These are phyloP conservation scores for Parapristionchus giblindavisi DNA, from an alignment of 2,888 invertebrate genomes.

Conservation along the genomic window DNA sequence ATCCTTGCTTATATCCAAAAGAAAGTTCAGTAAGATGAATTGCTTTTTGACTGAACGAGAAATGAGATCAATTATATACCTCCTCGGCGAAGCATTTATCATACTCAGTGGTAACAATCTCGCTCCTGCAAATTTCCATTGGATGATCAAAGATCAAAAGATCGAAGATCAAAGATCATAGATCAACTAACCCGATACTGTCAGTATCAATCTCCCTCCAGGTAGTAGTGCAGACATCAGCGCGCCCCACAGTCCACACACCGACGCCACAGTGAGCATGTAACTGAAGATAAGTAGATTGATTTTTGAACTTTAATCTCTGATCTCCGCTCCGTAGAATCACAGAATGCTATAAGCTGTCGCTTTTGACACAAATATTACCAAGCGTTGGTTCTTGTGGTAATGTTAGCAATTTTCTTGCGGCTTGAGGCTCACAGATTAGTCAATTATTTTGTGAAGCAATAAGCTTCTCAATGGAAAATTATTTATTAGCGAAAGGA, in stretches of 20 bases:
- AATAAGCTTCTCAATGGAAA: too few species aligned
- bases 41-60: too few species aligned
- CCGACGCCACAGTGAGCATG: conserved; percentile 37
- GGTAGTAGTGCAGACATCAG: conserved; percentile 22
- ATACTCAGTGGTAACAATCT: not conserved
- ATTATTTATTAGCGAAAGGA: not conserved
- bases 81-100: not conserved
- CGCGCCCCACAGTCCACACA: conserved; percentile 36
- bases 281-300: conserved; percentile 17
- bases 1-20: too few species aligned
- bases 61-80: not conserved
- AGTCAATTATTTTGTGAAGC: not conserved
- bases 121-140: not conserved
- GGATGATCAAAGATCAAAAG: not conserved
- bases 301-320: not conserved
- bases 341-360: not conserved
- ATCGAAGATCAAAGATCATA: not conserved
- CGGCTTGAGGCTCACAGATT: not conserved
- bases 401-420: not conserved
- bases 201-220: not conserved
- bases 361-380: not conserved
- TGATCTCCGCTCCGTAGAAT: not conserved
- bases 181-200: not conserved
- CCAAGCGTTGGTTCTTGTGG: not conserved
- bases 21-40: too few species aligned